Percentiles rank a stretch among this genome's conserved stretches.
These are phyloP conservation scores for Hypomesus transpacificus DNA, from an alignment of 2,113 vertebrate genomes.

Conservation along the genomic window DNA sequence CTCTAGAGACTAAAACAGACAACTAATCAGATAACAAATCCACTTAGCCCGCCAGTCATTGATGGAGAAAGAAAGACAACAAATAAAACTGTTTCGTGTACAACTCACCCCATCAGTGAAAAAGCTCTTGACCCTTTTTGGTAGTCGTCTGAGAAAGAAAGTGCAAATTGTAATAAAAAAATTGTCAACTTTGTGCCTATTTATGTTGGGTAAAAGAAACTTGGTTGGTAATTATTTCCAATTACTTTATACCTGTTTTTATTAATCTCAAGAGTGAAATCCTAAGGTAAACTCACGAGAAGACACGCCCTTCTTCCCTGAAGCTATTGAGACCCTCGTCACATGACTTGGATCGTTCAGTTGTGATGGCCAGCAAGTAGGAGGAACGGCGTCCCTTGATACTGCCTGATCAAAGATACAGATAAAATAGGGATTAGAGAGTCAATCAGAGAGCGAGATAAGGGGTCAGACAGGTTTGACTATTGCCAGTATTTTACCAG, in stretches of 20 bases:
- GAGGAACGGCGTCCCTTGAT: conserved; percentile 90
- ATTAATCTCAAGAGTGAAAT: no score
- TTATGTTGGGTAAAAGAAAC: no score
- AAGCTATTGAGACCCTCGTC: conserved; percentile 93
- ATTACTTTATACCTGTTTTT: no score
- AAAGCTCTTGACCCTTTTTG: conserved; percentile 93
- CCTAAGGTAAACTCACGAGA: conserved; percentile 63
- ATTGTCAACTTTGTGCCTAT: neutral
- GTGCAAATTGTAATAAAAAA: neutral
- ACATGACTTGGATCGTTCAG: conserved; percentile 93
- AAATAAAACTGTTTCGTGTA: neutral
- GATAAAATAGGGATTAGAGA: neutral
- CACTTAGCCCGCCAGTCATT: conserved; percentile 7
- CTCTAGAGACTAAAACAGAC: conserved; percentile 81
- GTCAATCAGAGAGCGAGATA: neutral
- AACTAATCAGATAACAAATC: neutral
- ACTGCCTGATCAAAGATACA: conserved; percentile 72
- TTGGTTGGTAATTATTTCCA: no score
- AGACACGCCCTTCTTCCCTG: conserved; percentile 81
- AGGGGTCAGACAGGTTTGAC: no score
- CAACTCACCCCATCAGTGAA: conserved; percentile 90
- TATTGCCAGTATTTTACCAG: no score
- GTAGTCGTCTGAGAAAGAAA: conserved; percentile 78
- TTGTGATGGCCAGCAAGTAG: conserved; percentile 91
- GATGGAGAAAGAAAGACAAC: neutral